Evolutionary conservation across 1,140 invertebrate genomes (phyloP), one percentile per base, ranked within the genome.

Genomic region (Apis dorsata): DNA sequence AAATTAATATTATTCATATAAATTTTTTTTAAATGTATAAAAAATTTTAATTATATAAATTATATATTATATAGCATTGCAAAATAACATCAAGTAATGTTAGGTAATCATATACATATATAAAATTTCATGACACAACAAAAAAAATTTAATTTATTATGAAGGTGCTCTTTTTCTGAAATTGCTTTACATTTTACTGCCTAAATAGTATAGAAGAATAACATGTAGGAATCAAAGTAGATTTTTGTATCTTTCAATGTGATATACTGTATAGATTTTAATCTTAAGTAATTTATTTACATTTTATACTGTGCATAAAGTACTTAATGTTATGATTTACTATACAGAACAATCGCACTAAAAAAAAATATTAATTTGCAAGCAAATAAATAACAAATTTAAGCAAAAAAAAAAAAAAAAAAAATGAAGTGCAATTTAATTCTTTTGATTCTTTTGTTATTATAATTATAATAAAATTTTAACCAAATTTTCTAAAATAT

Each of bases 221-320:
- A 53, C 73, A 76, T 59, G 34, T 69, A 81, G 55, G 55, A 76
- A 81, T 81, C 55, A 69, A 21, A 69, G 44, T 79, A 79, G 78
- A 72, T 55, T 34, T 86, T 28, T 62, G 80, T 86, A 86, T 65
- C 49, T 79, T 70, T 66, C 53, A 79, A 83, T 84, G 73, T 84
- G 65, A 88, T 88, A 79, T 85, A 87, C 63, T 77, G 69, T 60
- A 69, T 80, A 84, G 85, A 66, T 65, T 77, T 63, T 77, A 86
- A 79, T 87, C 19, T 72, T 63, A 59, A 68, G 69, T 80, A 80
- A 79, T 71, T 84, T 81, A 84, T 77, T 68, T 87, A 83, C 55
- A 60, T 81, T 85, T 84, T 79, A 63, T 81, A 85, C 51, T 71
- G 21, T 74, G 21, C 34, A 75, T 87, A 81, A 85, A 55, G 34